Percentiles rank a stretch among this genome's conserved stretches.
Evolutionary conservation across 2,888 invertebrate genomes (phyloP).

Genomic region (Venusia cambrica): DNA sequence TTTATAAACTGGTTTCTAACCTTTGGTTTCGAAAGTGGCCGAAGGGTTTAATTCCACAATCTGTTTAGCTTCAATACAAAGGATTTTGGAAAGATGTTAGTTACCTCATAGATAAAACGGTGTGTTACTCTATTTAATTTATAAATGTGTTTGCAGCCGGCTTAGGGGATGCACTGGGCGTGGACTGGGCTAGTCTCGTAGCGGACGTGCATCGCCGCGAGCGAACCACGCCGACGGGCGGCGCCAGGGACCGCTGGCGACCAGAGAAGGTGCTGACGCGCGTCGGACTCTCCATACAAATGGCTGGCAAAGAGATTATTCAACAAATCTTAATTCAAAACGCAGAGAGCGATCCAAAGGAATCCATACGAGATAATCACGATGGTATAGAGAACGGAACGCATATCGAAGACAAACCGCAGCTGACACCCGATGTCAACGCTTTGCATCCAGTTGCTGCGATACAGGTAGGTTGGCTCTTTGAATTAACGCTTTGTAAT

Average conservation of each 20-base stretch:
- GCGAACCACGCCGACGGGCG: conserved; percentile 72
- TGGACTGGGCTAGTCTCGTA: conserved; percentile 95
- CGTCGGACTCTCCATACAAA: conserved; percentile 89
- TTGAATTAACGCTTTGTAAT: not conserved
- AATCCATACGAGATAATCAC: conserved; percentile 30
- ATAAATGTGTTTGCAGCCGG: conserved; percentile 77
- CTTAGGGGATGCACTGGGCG: conserved; percentile 95
- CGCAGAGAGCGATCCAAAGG: conserved; percentile 47
- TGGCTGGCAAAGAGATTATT: conserved; percentile 84
- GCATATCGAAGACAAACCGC: conserved; percentile 35
- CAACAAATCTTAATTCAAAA: conserved; percentile 61
- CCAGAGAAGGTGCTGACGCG: conserved; percentile 89
- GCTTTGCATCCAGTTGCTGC: conserved; percentile 78
- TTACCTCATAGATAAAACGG: no score
- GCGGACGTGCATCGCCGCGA: conserved; percentile 85
- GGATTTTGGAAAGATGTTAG: no score
- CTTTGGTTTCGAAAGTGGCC: no score
- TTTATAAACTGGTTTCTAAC: no score
- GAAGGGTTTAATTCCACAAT: no score
- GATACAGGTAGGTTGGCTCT: conserved; percentile 58
- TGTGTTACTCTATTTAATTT: no score
- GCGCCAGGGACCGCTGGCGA: conserved; percentile 89
- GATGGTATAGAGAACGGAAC: conserved; percentile 51
- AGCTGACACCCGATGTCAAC: conserved; percentile 49
- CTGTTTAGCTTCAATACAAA: no score